phyloP scores from a whole-genome alignment of 35 echinoderm and acorn worm genomes.

The Nesometra sesokonis region DNA sequence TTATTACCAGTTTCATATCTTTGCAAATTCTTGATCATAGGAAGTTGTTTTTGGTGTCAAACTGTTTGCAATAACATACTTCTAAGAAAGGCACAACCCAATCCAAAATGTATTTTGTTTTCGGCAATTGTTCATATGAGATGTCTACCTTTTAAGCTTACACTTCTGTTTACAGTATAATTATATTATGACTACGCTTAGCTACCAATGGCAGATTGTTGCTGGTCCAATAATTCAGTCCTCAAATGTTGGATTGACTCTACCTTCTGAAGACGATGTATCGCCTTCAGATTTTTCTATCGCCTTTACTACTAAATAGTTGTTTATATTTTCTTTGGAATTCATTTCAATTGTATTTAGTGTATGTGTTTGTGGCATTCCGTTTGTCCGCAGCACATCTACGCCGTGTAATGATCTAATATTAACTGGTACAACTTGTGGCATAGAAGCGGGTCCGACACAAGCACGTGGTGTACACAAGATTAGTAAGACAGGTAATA shows the following conservation, averaged over 20 bases:
- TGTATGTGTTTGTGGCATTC: neutral
- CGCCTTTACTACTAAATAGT: neutral
- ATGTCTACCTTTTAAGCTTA: too few relatives aligned
- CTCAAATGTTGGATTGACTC: neutral
- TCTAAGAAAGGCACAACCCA: too few relatives aligned
- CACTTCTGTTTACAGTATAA: too few relatives aligned
- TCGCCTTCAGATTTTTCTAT: neutral
- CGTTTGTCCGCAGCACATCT: neutral
- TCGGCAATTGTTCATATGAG: too few relatives aligned
- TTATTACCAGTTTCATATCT: too few relatives aligned
- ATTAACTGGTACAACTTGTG: neutral
- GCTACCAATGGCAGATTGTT: too few relatives aligned
- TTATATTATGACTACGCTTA: too few relatives aligned
- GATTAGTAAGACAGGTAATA: conserved; percentile 23
- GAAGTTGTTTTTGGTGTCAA: too few relatives aligned
- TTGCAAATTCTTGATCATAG: too few relatives aligned
- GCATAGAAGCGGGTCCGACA: neutral
- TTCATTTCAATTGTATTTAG: neutral
- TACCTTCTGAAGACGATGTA: neutral
- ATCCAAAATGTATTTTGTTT: too few relatives aligned
- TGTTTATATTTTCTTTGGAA: neutral
- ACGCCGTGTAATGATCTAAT: neutral
- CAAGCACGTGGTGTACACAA: neutral
- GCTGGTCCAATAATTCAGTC: neutral
- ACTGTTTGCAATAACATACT: too few relatives aligned